phyloP scores from a whole-genome alignment of 2,888 invertebrate genomes.

The Sinentomon sp. region DNA sequence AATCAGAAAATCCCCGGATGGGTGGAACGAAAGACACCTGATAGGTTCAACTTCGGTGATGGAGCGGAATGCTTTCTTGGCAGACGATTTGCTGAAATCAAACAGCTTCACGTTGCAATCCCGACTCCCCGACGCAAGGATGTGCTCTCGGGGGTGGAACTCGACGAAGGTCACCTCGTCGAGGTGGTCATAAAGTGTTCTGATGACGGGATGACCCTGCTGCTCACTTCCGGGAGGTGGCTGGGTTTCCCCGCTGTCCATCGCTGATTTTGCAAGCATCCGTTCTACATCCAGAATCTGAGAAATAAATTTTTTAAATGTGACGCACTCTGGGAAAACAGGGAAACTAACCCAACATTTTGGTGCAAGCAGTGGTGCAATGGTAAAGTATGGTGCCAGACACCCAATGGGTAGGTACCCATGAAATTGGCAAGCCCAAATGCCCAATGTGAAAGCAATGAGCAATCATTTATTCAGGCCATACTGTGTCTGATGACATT shows the following conservation, averaged over 20 bases:
- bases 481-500: too few species aligned
- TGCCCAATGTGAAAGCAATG: too few species aligned
- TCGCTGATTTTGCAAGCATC: constrained; percentile 92
- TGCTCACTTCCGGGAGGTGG: constrained; percentile 40
- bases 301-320: constrained; percentile 5
- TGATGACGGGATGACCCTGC: constrained; percentile 89
- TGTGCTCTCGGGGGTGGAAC: constrained; percentile 84
- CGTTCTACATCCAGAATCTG: constrained; percentile 92
- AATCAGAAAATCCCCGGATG: constrained; percentile 73
- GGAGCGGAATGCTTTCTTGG: constrained; percentile 87
- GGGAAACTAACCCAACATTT: too few species aligned
- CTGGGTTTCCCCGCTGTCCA: constrained; percentile 54
- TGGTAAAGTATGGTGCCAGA: too few species aligned
- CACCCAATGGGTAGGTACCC: too few species aligned
- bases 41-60: constrained; percentile 80
- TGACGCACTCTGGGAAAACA: not conserved
- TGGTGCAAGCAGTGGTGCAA: too few species aligned
- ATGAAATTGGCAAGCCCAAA: too few species aligned
- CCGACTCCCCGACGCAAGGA: constrained; percentile 76
- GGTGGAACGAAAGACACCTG: constrained; percentile 73
- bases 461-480: too few species aligned
- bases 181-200: constrained; percentile 87
- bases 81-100: constrained; percentile 93
- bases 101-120: constrained; percentile 88
- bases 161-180: constrained; percentile 91